A percentile compares a stretch with the other conserved stretches of the same genome.
Evolutionary conservation across 2,797 vertebrate genomes (phyloP).

Genomic region (Megalops cyprinoides): DNA sequence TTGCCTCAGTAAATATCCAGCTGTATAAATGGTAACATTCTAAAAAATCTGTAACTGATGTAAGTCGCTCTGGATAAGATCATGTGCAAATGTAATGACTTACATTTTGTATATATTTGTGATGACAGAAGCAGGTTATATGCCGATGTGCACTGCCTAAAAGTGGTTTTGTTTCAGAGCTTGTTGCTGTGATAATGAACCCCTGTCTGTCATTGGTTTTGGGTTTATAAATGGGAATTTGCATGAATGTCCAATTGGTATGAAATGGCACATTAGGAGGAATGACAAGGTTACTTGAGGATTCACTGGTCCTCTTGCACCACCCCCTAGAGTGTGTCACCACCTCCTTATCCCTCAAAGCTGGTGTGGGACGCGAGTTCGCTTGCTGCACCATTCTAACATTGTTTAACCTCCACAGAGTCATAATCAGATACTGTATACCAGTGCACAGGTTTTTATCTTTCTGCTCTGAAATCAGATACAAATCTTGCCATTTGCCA

Average conservation of each 20-base stretch:
- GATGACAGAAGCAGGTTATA: too few relatives aligned
- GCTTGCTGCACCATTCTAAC: neutral
- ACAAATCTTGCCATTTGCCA: neutral
- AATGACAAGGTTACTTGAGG: neutral
- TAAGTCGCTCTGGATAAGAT: too few relatives aligned
- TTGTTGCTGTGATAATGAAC: neutral
- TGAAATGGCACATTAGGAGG: neutral
- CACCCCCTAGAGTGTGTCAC: neutral
- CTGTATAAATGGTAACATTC: too few relatives aligned
- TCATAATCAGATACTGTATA: neutral
- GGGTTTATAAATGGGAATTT: neutral
- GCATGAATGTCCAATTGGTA: neutral
- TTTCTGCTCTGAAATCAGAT: neutral
- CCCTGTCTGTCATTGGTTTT: neutral
- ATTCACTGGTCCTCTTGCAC: neutral
- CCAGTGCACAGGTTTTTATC: neutral
- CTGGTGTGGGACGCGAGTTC: neutral
- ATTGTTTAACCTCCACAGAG: constrained; percentile 2
- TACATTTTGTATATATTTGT: too few relatives aligned
- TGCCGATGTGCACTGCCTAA: neutral
- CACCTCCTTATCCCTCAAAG: constrained; percentile 14
- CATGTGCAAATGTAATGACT: too few relatives aligned
- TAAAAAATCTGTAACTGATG: too few relatives aligned
- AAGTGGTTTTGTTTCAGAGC: neutral
- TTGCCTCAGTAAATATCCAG: too few relatives aligned